phyloP scores from a whole-genome alignment of 2,888 invertebrate species.

The Bedellia somnulentella region DNA sequence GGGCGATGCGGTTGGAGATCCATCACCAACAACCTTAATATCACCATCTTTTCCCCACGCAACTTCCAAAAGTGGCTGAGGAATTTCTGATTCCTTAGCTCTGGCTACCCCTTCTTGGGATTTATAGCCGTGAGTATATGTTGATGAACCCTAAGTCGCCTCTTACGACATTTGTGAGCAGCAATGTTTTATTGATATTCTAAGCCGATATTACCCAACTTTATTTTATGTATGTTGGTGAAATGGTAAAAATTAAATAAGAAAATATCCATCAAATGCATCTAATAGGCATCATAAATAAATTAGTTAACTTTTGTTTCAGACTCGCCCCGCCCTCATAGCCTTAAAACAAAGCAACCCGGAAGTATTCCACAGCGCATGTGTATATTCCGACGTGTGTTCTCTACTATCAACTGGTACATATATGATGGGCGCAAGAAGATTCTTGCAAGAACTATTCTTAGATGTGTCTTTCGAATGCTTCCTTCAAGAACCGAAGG shows the following conservation, averaged over 20 bases:
- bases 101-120: no score
- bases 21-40: no score
- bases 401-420: constrained; percentile 75
- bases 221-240: no score
- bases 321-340: constrained; percentile 80
- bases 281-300: background rate
- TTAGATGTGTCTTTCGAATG: constrained; percentile 78
- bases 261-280: background rate
- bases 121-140: no score
- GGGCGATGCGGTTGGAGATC: no score
- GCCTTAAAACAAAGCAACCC: constrained; percentile 74
- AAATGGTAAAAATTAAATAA: background rate
- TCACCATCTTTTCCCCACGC: no score
- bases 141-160: no score
- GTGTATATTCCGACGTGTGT: constrained; percentile 91
- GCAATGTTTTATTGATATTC: no score
- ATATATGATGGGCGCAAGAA: constrained; percentile 79
- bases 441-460: constrained; percentile 92
- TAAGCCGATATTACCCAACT: no score
- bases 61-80: no score
- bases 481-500: constrained; percentile 52
- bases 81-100: no score
- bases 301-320: constrained; percentile 20
- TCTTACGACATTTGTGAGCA: no score
- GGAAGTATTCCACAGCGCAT: constrained; percentile 77